Base-by-base conservation (phyloP, 2,113 vertebrate species). In the Bubo scandiacus region DNA sequence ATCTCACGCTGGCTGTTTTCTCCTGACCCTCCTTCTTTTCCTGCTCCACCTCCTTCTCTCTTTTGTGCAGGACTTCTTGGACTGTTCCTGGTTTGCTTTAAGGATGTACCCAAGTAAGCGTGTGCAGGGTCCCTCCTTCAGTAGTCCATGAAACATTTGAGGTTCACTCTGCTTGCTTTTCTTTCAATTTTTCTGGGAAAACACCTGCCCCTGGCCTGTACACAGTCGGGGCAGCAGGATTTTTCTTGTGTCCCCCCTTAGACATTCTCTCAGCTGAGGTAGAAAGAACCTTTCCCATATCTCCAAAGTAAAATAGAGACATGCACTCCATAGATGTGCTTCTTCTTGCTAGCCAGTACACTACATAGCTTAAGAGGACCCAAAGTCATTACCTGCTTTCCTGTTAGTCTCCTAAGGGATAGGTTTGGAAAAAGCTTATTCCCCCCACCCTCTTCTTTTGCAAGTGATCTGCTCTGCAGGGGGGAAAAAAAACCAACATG, bases 401-500 rank as follows among this genome's bases (percentile, higher is more conserved):
- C 40, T 86, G 7, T n/a, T 70, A 59, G 40, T 59, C 20, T 87
- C 14, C 45, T 58, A 11, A 86, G 26, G 40, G 45, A 30, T 72
- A 13, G 8, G 23, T 85, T 81, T 89, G 57, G 58, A 90, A 85
- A 85, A 89, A 72, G 5, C 36, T 72, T 49, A 18, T 54, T 79
- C 26, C 32, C 5, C 11, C 91, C 52, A 38, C 59, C 8, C 3
- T 81, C 34, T 75, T 66, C 40, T 73, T 66, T 61, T 55, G 8
- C n/a, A 63, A 81, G 42, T 7, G 11, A 94, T 52, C 45, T 70
- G 43, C 62, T 65, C 62, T 58, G 57, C 38, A 26, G 12, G 11
- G 20, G 3, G 1, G 21, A 15, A 36, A n/a, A 10, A 23, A 5
- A 4, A 20, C 45, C 45, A 19, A 3, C 17, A 30, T 1, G 0